A percentile compares a stretch with the other conserved stretches of the same genome.
Conservation (phyloP, 2,888 invertebrate species). For the Automeris io region DNA sequence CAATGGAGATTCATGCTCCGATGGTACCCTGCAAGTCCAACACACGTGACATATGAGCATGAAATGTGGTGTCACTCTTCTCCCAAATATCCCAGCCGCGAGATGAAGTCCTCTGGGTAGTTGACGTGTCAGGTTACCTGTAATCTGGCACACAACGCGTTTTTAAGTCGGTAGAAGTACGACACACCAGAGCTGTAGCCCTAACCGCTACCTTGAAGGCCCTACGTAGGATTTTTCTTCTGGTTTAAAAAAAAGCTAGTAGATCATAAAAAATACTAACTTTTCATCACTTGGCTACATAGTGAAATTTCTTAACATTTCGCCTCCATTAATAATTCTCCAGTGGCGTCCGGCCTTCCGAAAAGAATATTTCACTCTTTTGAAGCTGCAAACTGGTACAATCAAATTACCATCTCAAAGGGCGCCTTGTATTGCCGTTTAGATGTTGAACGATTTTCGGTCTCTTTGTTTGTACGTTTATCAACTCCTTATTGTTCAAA, state of each 20-base stretch:
- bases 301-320: conserved; percentile 47
- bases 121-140: too few relatives aligned
- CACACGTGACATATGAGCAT: too few relatives aligned
- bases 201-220: too few relatives aligned
- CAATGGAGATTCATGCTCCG: too few relatives aligned
- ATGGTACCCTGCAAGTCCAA: too few relatives aligned
- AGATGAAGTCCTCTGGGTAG: too few relatives aligned
- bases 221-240: too few relatives aligned
- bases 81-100: too few relatives aligned
- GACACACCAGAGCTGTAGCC: too few relatives aligned
- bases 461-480: conserved; percentile 38
- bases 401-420: conserved; percentile 71
- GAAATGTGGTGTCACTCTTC: too few relatives aligned
- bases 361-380: conserved; percentile 72
- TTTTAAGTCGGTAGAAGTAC: too few relatives aligned
- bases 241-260: conserved; percentile 14
- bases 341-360: conserved; percentile 47
- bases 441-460: conserved; percentile 50
- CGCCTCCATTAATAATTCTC: conserved; percentile 63
- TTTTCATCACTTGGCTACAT: conserved; percentile 25
- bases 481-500: conserved; percentile 10
- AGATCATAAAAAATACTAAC: conserved; percentile 10
- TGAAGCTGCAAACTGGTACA: conserved; percentile 62
- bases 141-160: too few relatives aligned
- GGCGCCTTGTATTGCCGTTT: conserved; percentile 50